Evolutionary conservation across 2,797 vertebrate genomes (phyloP).

Genomic region (Sebastes matsubarae): DNA sequence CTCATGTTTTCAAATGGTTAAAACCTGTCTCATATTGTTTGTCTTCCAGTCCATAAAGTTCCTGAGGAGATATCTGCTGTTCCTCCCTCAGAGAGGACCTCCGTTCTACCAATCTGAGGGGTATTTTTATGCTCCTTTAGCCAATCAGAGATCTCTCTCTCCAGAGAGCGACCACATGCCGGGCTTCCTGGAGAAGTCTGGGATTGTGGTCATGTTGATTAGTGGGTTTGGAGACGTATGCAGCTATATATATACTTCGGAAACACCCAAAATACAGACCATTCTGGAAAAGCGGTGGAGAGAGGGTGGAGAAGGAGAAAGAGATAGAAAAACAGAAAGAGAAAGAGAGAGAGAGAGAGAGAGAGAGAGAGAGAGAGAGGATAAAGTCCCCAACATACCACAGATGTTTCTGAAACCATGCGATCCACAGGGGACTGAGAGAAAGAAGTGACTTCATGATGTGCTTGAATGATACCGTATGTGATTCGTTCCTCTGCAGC

Average conservation of each 20-base stretch:
- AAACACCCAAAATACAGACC: conserved; percentile 67
- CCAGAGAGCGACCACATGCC: conserved; percentile 27
- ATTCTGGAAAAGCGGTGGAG: conserved; percentile 15
- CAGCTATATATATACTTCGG: conserved; percentile 47
- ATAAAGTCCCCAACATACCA: conserved; percentile 51
- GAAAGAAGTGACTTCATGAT: conserved; percentile 27
- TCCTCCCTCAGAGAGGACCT: conserved; percentile 9
- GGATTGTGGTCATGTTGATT: conserved; percentile 66
- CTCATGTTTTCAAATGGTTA: background rate
- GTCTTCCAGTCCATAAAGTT: conserved; percentile 1
- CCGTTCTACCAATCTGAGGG: conserved; percentile 11
- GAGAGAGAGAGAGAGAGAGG: background rate
- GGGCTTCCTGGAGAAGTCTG: conserved; percentile 57
- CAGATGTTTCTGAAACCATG: conserved; percentile 59
- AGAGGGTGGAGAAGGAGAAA: background rate
- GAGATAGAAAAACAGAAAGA: background rate
- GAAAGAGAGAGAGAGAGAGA: background rate
- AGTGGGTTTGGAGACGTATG: conserved; percentile 58
- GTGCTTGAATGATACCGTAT: conserved; percentile 32
- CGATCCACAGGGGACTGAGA: conserved; percentile 33
- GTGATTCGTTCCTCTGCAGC: background rate
- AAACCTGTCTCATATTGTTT: background rate
- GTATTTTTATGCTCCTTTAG: conserved; percentile 39
- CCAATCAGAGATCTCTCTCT: conserved; percentile 30
- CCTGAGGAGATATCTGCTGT: background rate